A percentile compares a stretch with the other conserved stretches of the same genome.
Conservation (phyloP, 2,888 invertebrate genomes). For the Listrodromus nycthemerus region DNA sequence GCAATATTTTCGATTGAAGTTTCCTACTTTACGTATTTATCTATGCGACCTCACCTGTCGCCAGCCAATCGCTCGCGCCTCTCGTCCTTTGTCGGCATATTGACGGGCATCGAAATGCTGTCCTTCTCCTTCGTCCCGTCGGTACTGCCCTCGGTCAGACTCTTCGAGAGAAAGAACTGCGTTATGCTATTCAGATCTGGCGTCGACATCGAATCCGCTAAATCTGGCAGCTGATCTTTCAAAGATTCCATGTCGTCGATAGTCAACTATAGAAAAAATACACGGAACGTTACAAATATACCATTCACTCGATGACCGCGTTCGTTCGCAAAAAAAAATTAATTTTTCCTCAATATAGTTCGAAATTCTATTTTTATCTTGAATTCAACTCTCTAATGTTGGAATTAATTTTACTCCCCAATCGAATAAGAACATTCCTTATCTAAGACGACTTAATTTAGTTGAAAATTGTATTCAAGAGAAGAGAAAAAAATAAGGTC, state of each 20-base stretch:
- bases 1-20: neutral
- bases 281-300: neutral
- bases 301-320: neutral
- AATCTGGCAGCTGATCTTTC: slow-evolving; percentile 88
- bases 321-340: neutral
- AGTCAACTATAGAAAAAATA: slow-evolving; percentile 79
- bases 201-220: slow-evolving; percentile 88
- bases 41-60: slow-evolving; percentile 76
- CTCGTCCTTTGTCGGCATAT: slow-evolving; percentile 74
- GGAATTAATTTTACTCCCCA: too few species aligned
- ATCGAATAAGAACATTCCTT: too few species aligned
- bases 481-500: too few species aligned
- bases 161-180: slow-evolving; percentile 89
- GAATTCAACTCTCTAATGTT: too few species aligned
- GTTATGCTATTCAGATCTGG: slow-evolving; percentile 90
- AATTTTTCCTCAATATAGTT: neutral
- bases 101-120: slow-evolving; percentile 75
- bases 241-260: slow-evolving; percentile 88
- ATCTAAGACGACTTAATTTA: too few species aligned
- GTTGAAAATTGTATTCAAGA: too few species aligned
- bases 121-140: slow-evolving; percentile 79
- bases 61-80: slow-evolving; percentile 79
- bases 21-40: too few species aligned
- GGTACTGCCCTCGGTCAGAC: slow-evolving; percentile 76
- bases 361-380: neutral